These are phyloP conservation scores for Cyprinella venusta DNA, from an alignment of 2,797 vertebrate genomes.

Conservation along the genomic window DNA sequence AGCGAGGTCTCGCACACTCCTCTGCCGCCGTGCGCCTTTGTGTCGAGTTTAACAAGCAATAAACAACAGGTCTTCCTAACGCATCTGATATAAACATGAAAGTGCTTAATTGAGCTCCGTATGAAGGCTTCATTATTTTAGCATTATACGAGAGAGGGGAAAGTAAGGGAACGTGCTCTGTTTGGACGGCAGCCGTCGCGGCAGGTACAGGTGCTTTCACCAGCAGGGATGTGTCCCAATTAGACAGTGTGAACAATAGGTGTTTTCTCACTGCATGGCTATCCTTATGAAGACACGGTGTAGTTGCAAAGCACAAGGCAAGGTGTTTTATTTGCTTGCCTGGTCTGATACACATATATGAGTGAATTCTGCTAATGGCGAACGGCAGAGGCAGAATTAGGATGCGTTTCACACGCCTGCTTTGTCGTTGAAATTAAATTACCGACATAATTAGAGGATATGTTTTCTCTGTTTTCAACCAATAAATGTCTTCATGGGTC, in stretches of 20 bases:
- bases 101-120: slow-evolving; percentile 67
- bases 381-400: background rate
- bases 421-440: slow-evolving; percentile 54
- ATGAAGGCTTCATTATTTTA: slow-evolving; percentile 76
- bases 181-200: slow-evolving; percentile 72
- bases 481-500: slow-evolving; percentile 58
- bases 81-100: slow-evolving; percentile 70
- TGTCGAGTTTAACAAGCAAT: slow-evolving; percentile 67
- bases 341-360: background rate
- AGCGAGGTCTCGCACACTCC: slow-evolving; percentile 71
- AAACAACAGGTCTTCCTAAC: slow-evolving; percentile 67
- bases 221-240: slow-evolving; percentile 79
- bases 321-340: background rate
- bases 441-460: slow-evolving; percentile 56
- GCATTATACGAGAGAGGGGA: slow-evolving; percentile 71
- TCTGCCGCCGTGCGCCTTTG: slow-evolving; percentile 53
- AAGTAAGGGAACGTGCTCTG: slow-evolving; percentile 65
- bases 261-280: slow-evolving; percentile 67
- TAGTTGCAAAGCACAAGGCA: slow-evolving; percentile 20
- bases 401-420: slow-evolving; percentile 53
- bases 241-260: slow-evolving; percentile 79
- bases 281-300: slow-evolving; percentile 51
- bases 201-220: slow-evolving; percentile 80
- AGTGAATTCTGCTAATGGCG: background rate
- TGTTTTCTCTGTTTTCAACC: slow-evolving; percentile 57